These are phyloP conservation scores for Neomicropteryx cornuta DNA, from an alignment of 1,140 invertebrate genomes.

Conservation along the genomic window DNA sequence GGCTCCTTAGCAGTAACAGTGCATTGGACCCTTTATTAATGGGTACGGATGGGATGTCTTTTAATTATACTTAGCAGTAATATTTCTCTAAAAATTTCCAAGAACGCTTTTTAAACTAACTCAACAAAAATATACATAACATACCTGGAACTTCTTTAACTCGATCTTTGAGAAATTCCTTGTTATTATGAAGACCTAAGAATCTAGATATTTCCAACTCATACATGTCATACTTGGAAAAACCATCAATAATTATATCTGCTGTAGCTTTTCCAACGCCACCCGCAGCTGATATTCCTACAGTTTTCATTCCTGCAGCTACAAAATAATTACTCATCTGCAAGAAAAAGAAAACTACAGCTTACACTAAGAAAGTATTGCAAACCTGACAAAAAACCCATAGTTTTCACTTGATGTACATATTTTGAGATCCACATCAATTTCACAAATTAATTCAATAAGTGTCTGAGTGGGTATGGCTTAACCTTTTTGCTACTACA, in stretches of 20 bases:
- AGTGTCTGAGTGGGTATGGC: too few species aligned
- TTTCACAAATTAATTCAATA: too few species aligned
- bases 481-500: too few species aligned
- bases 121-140: slow-evolving; percentile 11
- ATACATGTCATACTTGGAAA: slow-evolving; percentile 76
- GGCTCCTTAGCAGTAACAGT: too few species aligned
- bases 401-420: too few species aligned
- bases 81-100: too few species aligned
- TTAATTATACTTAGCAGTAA: too few species aligned
- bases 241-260: slow-evolving; percentile 79
- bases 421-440: too few species aligned
- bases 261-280: slow-evolving; percentile 87
- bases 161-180: slow-evolving; percentile 84
- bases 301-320: slow-evolving; percentile 91
- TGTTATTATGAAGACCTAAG: slow-evolving; percentile 91
- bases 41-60: too few species aligned
- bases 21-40: too few species aligned
- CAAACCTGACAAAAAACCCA: not conserved
- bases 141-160: slow-evolving; percentile 87
- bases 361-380: slow-evolving; percentile 6
- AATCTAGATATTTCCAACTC: slow-evolving; percentile 89
- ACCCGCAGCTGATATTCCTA: slow-evolving; percentile 84
- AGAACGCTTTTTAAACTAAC: too few species aligned
- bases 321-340: slow-evolving; percentile 90
- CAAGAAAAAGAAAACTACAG: slow-evolving; percentile 14